Conservation (phyloP, 2,888 invertebrate genomes). For the Drosophila paramelanica region DNA sequence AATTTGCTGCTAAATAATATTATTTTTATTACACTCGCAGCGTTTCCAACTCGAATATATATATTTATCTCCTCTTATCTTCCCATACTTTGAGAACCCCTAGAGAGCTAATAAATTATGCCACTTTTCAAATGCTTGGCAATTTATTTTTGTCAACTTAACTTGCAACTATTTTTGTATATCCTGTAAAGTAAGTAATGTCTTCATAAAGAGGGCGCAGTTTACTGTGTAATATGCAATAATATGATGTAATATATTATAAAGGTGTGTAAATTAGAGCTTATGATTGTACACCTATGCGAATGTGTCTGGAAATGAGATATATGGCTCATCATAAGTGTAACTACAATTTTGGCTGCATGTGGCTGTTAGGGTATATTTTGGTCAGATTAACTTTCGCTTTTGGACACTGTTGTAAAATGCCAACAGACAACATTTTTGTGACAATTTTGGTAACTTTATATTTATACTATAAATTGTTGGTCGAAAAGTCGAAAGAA, state of each 20-base stretch:
- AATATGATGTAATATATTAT: not conserved
- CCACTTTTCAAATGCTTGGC: conserved; percentile 25
- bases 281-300: no score
- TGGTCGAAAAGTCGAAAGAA: conserved; percentile 39
- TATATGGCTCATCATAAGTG: no score
- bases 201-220: not conserved
- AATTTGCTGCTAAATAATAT: conserved; percentile 16
- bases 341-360: no score
- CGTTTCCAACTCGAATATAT: conserved; percentile 22
- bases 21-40: conserved; percentile 35
- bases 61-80: conserved; percentile 15
- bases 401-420: conserved; percentile 16
- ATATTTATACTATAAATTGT: conserved; percentile 61
- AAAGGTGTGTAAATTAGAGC: not conserved
- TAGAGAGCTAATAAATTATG: conserved; percentile 54
- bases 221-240: not conserved
- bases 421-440: conserved; percentile 33
- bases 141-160: conserved; percentile 53
- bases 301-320: no score
- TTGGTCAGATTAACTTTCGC: not conserved
- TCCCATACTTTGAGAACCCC: not conserved
- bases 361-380: not conserved
- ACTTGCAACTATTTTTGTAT: conserved; percentile 26
- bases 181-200: conserved; percentile 2
- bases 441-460: conserved; percentile 49